Conservation (phyloP, 92 coral and sea anemone genomes). For the Actinostola sp. region DNA sequence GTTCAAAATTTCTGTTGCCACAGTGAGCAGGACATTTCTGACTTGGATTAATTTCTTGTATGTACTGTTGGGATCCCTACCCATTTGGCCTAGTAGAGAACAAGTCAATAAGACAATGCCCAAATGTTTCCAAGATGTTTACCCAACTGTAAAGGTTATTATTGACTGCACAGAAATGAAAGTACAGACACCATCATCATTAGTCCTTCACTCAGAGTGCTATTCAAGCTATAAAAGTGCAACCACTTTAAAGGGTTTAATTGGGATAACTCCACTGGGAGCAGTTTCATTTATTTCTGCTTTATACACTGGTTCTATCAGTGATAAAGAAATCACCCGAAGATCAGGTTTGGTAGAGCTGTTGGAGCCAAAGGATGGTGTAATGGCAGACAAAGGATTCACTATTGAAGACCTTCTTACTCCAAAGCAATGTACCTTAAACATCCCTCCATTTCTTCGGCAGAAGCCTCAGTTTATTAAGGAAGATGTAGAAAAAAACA, state of each 20-base stretch:
- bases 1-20: no score
- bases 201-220: slow-evolving; percentile 32
- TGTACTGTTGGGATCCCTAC: no score
- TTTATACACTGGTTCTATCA: slow-evolving; percentile 46
- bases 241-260: slow-evolving; percentile 33
- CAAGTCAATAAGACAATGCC: no score
- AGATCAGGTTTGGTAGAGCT: slow-evolving; percentile 37
- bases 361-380: slow-evolving; percentile 14
- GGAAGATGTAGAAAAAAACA: slow-evolving; percentile 33
- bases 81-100: no score
- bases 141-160: slow-evolving; percentile 32
- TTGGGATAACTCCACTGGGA: slow-evolving; percentile 44
- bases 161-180: slow-evolving; percentile 47
- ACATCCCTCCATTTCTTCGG: slow-evolving; percentile 32
- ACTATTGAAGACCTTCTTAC: slow-evolving; percentile 36
- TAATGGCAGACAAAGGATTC: no score
- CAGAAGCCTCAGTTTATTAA: slow-evolving; percentile 29
- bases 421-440: slow-evolving; percentile 26
- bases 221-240: slow-evolving; percentile 47
- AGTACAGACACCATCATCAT: slow-evolving; percentile 41
- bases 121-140: no score
- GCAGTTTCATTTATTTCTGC: slow-evolving; percentile 35
- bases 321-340: slow-evolving; percentile 27
- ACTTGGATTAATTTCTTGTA: no score
- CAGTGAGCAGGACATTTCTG: no score